These are phyloP conservation scores for Euwallacea fornicatus DNA, from an alignment of 1,140 invertebrate genomes.

Conservation along the genomic window DNA sequence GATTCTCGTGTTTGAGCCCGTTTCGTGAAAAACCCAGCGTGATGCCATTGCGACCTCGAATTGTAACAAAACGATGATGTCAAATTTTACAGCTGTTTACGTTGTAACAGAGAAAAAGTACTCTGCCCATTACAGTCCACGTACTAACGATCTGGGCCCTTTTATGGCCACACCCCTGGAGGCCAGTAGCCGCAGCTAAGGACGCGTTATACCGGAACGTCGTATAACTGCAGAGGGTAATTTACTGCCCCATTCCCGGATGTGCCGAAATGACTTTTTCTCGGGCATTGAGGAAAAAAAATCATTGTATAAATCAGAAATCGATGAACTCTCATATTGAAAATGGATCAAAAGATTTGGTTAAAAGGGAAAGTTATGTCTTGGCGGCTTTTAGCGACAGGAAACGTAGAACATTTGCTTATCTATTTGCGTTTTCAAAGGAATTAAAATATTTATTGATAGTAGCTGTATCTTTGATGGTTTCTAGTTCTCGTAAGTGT, in stretches of 20 bases:
- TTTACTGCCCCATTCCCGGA: conserved; percentile 21
- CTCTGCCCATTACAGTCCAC: conserved; percentile 25
- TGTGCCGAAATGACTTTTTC: not conserved
- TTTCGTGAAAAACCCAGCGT: not conserved
- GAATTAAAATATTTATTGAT: conserved; percentile 51
- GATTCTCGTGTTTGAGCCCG: not conserved
- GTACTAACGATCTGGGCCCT: conserved; percentile 31
- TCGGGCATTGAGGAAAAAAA: not conserved
- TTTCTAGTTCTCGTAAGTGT: conserved; percentile 48
- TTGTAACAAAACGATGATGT: conserved; percentile 31
- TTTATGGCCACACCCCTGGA: conserved; percentile 29
- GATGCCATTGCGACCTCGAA: conserved; percentile 11
- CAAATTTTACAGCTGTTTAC: conserved; percentile 35
- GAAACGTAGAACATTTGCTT: conserved; percentile 48
- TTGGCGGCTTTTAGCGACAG: conserved; percentile 35
- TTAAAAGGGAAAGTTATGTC: conserved; percentile 9
- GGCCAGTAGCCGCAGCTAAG: conserved; percentile 20
- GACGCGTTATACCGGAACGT: conserved; percentile 28
- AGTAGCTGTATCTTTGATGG: conserved; percentile 49
- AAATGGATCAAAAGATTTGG: conserved; percentile 18
- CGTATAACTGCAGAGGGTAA: conserved; percentile 25
- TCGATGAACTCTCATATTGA: not conserved
- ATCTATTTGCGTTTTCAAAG: conserved; percentile 48
- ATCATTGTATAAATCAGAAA: no score
- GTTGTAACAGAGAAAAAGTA: conserved; percentile 21